Evolutionary conservation across 2,888 invertebrate genomes (phyloP), one percentile per base, ranked within the genome.

Genomic region (Podabrus alpinus): DNA sequence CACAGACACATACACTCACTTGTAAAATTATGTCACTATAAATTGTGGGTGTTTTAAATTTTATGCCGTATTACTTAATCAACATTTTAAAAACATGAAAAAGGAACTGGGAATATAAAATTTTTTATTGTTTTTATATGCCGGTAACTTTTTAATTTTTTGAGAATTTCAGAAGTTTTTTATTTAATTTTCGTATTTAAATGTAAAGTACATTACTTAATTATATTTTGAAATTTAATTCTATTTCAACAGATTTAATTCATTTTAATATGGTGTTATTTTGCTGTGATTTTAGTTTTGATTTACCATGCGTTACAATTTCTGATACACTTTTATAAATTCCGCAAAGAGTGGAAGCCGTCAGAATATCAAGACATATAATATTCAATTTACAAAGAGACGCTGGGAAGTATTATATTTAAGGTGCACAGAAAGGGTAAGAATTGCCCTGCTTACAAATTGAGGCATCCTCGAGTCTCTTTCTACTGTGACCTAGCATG

Each of bases 371-470:
- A 83, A 83, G 83, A 84, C 81, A 83, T 85, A 85, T 84, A 84
- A 85, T 85, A 85, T 86, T 86, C 85, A 86, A 85, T 86, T 85
- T 84, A 83, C 82, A 82, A 82, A 77, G 83, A 82, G 82, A 84
- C 81, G 82, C 82, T 80, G 81, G 83, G 83, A 84, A 84, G 85
- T 84, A 84, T 84, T 83, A 83, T 82, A 82, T 83, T 83, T 83
- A 83, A 84, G 84, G 83, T 83, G 84, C 83, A 82, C 82, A 80
- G 82, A 82, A 81, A 81, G 80, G 76, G 80, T 79, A 79, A 78
- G 80, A 80, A 82, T 81, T 83, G 82, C 80, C 78, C 84, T 82
- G 85, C 84, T 83, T 84, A 85, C 85, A 86, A 86, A 86, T 86
- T 86, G 84, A 84, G 84, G 84, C 85, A 84, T 85, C 85, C 83